Evolutionary conservation across 2,888 invertebrate genomes (phyloP), one percentile per base, ranked within the genome.

Genomic region (Lingula anatina): DNA sequence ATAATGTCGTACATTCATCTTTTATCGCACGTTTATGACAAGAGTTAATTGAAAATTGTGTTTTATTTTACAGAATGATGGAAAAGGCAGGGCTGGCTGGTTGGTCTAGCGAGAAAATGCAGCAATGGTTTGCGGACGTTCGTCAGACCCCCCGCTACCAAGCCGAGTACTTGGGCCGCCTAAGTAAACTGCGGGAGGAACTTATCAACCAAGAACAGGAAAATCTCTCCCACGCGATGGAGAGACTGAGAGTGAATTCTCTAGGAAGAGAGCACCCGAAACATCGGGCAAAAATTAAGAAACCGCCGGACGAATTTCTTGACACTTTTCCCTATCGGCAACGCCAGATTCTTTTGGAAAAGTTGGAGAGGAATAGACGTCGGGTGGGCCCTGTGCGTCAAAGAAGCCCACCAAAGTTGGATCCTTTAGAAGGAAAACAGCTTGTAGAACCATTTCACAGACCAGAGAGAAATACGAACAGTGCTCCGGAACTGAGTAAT

Each of bases 121-220:
- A 55, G 44, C 54, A 61, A 0, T 63, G 63, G 63, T 55, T 54
- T 27, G 61, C 59, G 36, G 56, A 56, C 46, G 55, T 54, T 31
- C 49, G 56, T 20, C 50, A 59, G 9, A 26, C 57, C 1, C 59
- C 54, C 40, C 57, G 55, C 31, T 61, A 61, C 42, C 64, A 65
- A 44, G 62, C 62, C 0, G 64, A 65, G 41, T 67, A 67, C 45
- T 57, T 67, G 7, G 57, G 62, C 38, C 57, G 64, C 18, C 55
- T 67, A 44, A 64, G 63, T 25, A 58, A 59, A 41, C 58, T 67
- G 21, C 54, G 67, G 0, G 64, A 67, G 35, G 64, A 64, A 24
- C 53, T 67, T 28, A 51, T 67, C n/a, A 52, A 56, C 25, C 65
- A 67, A 51, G 67, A 67, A 44, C 60, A 67, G 47, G 54, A 50